Evolutionary conservation across 2,888 invertebrate genomes (phyloP), one percentile per base, ranked within the genome.

Genomic region (Cinara cedri): DNA sequence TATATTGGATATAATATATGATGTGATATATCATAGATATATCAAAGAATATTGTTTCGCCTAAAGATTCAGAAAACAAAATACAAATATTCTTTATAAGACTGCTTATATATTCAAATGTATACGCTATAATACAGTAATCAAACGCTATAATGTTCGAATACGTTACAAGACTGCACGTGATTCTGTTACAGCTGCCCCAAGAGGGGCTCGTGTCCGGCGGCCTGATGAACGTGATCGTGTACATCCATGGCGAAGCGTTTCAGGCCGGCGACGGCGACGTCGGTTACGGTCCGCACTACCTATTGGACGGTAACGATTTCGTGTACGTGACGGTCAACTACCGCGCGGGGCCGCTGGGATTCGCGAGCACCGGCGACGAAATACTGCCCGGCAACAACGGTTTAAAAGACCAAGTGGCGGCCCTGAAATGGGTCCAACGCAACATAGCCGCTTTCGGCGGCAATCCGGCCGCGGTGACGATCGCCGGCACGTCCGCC

Each of bases 331-430:
- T 84, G 8, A 83, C 84, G 2, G 54, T 85, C 26, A 84, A 85
- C 81, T 85, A 84, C 81, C 82, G 85, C 3, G 80, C 84, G 9
- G 85, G 84, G 21, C 82, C 83, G 16, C 81, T 85, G 24, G 92
- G 93, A 66, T 93, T 94, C 85, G 86, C 93, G 0, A 92, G 91
- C 84, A 92, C 93, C 0, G 92, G 90, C 51, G 92, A 93, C 82
- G 88, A 89, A 0, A 84, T 88, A 0, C 87, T 91, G 0, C 90
- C 93, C 0, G 91, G 91, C 6, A 93, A 93, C 85, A 89, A 89
- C 83, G 93, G 93, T 0, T 84, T 93, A 46, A 92, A 91, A 84
- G 93, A 93, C 87, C 93, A 93, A 86, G 87, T 88, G 34, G 87
- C 90, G 82, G 92, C 92, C 0, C 85, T 93, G 60, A 88, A 89